Conservation (phyloP, 2,113 vertebrate species). For the Cottus gobio region DNA sequence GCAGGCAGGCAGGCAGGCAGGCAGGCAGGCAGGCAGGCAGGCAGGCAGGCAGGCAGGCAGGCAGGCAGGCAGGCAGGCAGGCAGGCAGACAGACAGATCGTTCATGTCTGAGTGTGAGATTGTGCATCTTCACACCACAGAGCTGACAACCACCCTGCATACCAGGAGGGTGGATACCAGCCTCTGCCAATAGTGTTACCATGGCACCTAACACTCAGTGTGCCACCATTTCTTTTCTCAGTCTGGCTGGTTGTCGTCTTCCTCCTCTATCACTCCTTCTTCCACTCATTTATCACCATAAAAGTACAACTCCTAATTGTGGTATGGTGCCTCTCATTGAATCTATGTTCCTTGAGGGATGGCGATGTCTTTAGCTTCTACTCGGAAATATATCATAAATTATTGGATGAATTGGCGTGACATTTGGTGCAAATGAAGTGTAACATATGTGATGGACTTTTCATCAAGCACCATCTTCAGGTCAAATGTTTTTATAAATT, state of each 20-base stretch:
- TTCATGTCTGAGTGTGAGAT: constrained; percentile 34
- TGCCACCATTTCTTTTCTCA: constrained; percentile 57
- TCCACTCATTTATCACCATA: constrained; percentile 43
- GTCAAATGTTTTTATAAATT: too few relatives aligned
- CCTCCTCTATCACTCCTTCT: constrained; percentile 27
- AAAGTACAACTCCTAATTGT: constrained; percentile 23
- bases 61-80: background rate
- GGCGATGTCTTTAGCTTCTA: background rate
- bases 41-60: background rate
- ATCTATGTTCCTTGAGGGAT: background rate
- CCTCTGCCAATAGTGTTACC: constrained; percentile 71
- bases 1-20: constrained; percentile 13
- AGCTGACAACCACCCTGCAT: constrained; percentile 65
- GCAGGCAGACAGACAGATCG: too few relatives aligned
- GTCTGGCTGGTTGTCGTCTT: constrained; percentile 27
- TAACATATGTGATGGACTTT: background rate
- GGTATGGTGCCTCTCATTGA: background rate
- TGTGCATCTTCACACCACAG: constrained; percentile 61
- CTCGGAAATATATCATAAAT: background rate
- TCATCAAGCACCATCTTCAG: too few relatives aligned
- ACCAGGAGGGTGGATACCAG: constrained; percentile 64
- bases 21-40: constrained; percentile 17
- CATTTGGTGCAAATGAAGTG: background rate
- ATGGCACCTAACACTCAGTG: constrained; percentile 65
- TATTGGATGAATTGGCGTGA: background rate